Conservation (phyloP, 2,113 vertebrate species). For the Gasterosteus nipponicus region DNA sequence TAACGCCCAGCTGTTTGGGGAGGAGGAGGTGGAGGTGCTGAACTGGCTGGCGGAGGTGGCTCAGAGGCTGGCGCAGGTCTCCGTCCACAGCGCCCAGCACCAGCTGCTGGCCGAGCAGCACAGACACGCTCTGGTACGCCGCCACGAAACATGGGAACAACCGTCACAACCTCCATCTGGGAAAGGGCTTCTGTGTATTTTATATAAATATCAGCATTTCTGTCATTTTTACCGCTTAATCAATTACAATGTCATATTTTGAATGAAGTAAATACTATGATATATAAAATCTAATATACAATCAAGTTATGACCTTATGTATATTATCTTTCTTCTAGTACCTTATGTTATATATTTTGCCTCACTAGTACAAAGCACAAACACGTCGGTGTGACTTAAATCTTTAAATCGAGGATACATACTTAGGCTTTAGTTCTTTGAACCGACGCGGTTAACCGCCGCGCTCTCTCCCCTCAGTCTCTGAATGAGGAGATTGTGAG, state of each 20-base stretch:
- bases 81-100: slow-evolving; percentile 90
- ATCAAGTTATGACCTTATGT: background rate
- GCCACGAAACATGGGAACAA: background rate
- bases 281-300: background rate
- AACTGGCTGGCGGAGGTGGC: slow-evolving; percentile 99
- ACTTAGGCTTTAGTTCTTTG: background rate
- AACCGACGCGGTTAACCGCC: background rate
- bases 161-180: background rate
- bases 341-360: background rate
- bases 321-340: background rate
- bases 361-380: background rate
- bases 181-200: background rate
- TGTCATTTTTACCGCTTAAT: background rate
- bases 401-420: background rate
- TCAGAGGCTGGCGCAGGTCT: slow-evolving; percentile 91
- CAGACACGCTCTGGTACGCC: slow-evolving; percentile 91
- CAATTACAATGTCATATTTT: background rate
- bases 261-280: background rate
- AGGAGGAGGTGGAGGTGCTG: slow-evolving; percentile 99
- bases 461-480: slow-evolving; percentile 76
- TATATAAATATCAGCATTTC: background rate
- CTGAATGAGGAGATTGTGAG: slow-evolving; percentile 96
- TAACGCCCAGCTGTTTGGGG: slow-evolving; percentile 96
- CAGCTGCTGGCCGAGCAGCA: slow-evolving; percentile 92
- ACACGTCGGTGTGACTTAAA: background rate